A percentile compares a stretch with the other conserved stretches of the same genome.
These are phyloP conservation scores for Cantharis lateralis DNA, from an alignment of 2,888 invertebrate species.

Conservation along the genomic window DNA sequence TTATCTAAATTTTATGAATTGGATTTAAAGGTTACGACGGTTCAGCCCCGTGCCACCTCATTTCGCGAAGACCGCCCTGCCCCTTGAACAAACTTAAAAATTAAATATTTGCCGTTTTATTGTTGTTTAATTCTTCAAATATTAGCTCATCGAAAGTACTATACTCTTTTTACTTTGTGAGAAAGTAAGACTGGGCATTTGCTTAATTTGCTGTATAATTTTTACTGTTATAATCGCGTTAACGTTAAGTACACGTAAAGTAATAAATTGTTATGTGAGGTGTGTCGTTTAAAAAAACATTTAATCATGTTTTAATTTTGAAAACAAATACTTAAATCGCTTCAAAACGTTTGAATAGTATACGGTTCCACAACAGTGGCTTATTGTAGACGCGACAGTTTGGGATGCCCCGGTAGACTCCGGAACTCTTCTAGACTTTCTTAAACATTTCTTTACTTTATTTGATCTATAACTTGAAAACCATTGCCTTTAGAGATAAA, in stretches of 20 bases:
- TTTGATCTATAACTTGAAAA: too few relatives aligned
- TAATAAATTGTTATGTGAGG: background rate
- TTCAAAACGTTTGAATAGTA: background rate
- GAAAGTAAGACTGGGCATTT: background rate
- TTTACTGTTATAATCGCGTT: background rate
- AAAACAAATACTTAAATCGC: background rate
- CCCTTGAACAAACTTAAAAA: background rate
- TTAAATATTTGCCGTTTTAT: background rate
- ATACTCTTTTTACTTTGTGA: background rate
- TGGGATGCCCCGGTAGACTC: too few relatives aligned
- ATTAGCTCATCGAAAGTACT: background rate
- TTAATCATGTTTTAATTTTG: background rate
- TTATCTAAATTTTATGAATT: background rate
- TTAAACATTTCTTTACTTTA: too few relatives aligned
- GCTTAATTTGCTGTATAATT: background rate
- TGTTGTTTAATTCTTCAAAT: background rate
- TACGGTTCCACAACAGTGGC: background rate
- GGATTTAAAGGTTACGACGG: too few relatives aligned
- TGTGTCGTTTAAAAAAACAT: background rate
- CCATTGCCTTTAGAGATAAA: too few relatives aligned
- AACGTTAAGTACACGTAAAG: background rate
- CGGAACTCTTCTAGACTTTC: too few relatives aligned
- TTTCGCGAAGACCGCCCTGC: background rate
- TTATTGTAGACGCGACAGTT: background rate
- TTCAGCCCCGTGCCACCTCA: background rate